Percentiles rank a stretch among this genome's conserved stretches.
Evolutionary conservation across 2,113 vertebrate species (phyloP).

Genomic region (Carassius gibelio): DNA sequence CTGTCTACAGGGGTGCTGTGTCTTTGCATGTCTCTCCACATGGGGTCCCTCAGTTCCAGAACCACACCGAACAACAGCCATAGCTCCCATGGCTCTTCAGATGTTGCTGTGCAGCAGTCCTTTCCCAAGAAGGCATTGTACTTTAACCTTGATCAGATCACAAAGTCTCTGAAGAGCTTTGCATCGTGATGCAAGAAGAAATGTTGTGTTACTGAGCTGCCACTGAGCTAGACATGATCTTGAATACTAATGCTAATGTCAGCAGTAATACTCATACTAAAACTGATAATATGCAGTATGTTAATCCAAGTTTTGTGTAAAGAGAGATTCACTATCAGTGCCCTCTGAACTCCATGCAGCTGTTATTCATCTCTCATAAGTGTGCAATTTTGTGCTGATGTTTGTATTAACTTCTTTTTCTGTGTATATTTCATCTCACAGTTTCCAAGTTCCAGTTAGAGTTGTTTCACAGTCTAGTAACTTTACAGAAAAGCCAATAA

Average conservation of each 20-base stretch:
- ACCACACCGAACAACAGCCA: not conserved
- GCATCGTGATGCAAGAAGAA: not conserved
- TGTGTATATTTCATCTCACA: not conserved
- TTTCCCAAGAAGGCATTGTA: not conserved
- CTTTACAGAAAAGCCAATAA: not conserved
- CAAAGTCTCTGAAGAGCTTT: slow-evolving; percentile 7
- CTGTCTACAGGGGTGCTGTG: not conserved
- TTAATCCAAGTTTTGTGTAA: not conserved
- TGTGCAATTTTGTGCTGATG: not conserved
- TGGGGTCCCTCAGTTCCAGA: not conserved
- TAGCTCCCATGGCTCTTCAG: not conserved
- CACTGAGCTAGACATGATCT: not conserved
- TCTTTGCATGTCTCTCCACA: not conserved
- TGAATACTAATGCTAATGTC: slow-evolving; percentile 7
- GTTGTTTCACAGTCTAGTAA: not conserved
- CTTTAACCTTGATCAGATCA: not conserved
- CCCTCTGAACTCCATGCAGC: not conserved
- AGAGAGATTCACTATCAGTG: no score
- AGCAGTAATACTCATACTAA: not conserved
- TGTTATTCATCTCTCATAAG: not conserved
- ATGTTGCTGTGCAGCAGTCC: not conserved
- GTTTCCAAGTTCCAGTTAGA: not conserved
- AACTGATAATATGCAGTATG: not conserved
- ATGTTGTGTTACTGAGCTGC: not conserved
- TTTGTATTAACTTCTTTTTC: not conserved